Evolutionary conservation across 2,113 vertebrate species (phyloP).

Genomic region (Zosterops pallidus): DNA sequence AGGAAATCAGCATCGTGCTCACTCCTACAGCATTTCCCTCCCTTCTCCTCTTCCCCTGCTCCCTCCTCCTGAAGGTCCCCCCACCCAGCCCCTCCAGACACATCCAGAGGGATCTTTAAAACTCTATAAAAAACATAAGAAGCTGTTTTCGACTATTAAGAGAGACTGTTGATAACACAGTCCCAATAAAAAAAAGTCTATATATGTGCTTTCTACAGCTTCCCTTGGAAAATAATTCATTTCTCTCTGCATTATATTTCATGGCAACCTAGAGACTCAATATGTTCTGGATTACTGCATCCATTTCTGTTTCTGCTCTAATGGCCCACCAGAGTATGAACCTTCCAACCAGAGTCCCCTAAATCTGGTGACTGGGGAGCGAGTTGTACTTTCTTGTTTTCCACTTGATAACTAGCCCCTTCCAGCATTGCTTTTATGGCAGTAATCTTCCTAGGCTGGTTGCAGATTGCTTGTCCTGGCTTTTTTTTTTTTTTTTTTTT

Average conservation of each 20-base stretch:
- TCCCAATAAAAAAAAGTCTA: constrained; percentile 70
- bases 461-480: constrained; percentile 64
- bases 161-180: constrained; percentile 70
- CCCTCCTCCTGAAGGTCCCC: not conserved
- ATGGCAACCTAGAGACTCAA: constrained; percentile 73
- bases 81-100: not conserved
- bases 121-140: constrained; percentile 72
- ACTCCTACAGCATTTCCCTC: not conserved
- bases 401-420: constrained; percentile 75
- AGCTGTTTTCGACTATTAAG: constrained; percentile 70
- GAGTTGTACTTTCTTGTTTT: constrained; percentile 72
- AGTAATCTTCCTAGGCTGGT: constrained; percentile 75
- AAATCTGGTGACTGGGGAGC: constrained; percentile 69
- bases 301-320: constrained; percentile 71
- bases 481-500: not conserved
- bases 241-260: constrained; percentile 74
- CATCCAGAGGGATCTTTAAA: constrained; percentile 60
- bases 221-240: constrained; percentile 73
- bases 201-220: constrained; percentile 70
- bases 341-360: constrained; percentile 72
- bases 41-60: not conserved
- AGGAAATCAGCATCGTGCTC: not conserved
- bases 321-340: constrained; percentile 67
- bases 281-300: constrained; percentile 77
- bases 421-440: constrained; percentile 75